These are phyloP conservation scores for Pseudococcus viburni DNA, from an alignment of 2,888 invertebrate species.

Conservation along the genomic window DNA sequence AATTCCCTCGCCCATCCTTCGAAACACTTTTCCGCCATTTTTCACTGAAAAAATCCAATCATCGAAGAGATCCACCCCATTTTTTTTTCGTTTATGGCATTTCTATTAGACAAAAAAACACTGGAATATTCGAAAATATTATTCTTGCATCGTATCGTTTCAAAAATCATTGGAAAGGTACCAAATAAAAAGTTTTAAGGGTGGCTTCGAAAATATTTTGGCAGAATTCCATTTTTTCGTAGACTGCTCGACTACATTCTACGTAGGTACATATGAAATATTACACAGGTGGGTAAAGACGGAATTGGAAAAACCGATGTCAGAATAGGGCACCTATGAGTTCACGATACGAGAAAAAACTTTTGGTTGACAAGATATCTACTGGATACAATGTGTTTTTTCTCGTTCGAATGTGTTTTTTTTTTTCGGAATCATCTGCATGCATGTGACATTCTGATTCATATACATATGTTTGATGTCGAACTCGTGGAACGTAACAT, in stretches of 20 bases:
- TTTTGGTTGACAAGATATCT: not conserved
- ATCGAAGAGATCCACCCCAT: not conserved
- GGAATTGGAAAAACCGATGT: not conserved
- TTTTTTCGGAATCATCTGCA: not conserved
- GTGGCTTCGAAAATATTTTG: not conserved
- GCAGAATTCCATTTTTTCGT: not conserved
- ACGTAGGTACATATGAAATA: not conserved
- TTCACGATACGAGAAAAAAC: not conserved
- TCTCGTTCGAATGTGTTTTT: not conserved
- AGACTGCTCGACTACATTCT: constrained; percentile 24
- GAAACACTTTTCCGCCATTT: not conserved
- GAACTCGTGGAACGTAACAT: not conserved
- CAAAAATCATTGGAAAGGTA: constrained; percentile 4
- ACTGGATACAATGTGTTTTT: not conserved
- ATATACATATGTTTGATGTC: not conserved
- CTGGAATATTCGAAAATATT: not conserved
- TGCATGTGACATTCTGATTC: not conserved
- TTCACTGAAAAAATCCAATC: not conserved
- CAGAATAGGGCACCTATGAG: not conserved
- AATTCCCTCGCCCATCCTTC: too few species aligned
- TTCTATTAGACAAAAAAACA: not conserved
- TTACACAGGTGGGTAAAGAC: not conserved
- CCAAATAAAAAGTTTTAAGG: constrained; percentile 15
- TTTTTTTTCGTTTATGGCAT: too few species aligned
- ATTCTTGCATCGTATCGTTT: not conserved